Percentiles rank a stretch among this genome's conserved stretches.
These are phyloP conservation scores for Mesocricetus auratus DNA, from an alignment of 2,113 vertebrate species.

Conservation along the genomic window DNA sequence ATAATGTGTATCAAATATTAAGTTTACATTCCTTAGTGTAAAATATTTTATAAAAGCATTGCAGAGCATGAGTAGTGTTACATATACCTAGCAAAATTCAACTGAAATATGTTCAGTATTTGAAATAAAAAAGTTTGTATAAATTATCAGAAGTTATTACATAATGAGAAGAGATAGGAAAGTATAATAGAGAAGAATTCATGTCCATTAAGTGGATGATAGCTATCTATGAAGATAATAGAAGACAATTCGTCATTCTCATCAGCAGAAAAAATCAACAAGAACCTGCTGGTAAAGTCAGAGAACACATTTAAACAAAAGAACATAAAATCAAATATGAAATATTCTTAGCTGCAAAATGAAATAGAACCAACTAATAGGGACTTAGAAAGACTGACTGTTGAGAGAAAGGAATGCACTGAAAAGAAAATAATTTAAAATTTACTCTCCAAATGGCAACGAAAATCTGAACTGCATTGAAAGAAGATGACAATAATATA, in stretches of 20 bases:
- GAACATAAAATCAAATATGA: background rate
- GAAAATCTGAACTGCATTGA: slow-evolving; percentile 51
- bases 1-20: background rate
- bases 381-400: background rate
- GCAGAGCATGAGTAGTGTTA: background rate
- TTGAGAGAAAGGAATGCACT: background rate
- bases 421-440: slow-evolving; percentile 54
- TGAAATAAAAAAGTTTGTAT: background rate
- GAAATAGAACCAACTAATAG: slow-evolving; percentile 13
- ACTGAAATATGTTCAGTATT: slow-evolving; percentile 5
- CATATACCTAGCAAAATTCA: slow-evolving; percentile 57
- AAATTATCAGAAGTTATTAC: slow-evolving; percentile 61
- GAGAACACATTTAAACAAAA: slow-evolving; percentile 53
- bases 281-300: slow-evolving; percentile 48
- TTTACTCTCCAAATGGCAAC: slow-evolving; percentile 8
- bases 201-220: slow-evolving; percentile 60
- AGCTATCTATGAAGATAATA: slow-evolving; percentile 25
- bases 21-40: background rate
- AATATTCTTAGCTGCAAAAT: slow-evolving; percentile 39
- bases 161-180: slow-evolving; percentile 58
- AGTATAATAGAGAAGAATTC: slow-evolving; percentile 58
- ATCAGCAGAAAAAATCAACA: slow-evolving; percentile 55
- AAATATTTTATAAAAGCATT: slow-evolving; percentile 49
- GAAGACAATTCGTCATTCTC: background rate
- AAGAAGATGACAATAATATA: slow-evolving; percentile 50